These are phyloP conservation scores for Bombus confusus DNA, from an alignment of 1,140 invertebrate genomes.

Conservation along the genomic window DNA sequence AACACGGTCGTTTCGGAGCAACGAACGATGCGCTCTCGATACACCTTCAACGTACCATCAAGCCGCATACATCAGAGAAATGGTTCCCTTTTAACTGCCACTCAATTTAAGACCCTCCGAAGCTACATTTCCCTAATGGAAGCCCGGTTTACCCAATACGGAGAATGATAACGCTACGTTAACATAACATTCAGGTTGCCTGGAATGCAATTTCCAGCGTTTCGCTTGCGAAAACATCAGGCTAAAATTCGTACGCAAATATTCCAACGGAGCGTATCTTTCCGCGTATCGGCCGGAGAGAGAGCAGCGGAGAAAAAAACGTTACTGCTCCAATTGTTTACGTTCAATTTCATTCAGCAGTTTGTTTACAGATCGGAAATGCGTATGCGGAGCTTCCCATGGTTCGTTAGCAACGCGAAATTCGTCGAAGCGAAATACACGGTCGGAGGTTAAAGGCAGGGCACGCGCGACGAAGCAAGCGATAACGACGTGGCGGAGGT, in stretches of 20 bases:
- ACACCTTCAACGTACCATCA: constrained; percentile 16
- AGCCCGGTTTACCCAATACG: constrained; percentile 16
- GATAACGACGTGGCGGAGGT: constrained; percentile 25
- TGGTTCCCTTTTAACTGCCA: constrained; percentile 40
- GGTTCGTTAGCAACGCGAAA: background rate
- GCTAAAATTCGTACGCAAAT: background rate
- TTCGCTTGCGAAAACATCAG: background rate
- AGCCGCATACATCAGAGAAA: background rate
- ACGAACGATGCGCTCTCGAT: background rate
- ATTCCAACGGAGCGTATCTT: background rate
- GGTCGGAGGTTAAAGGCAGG: background rate
- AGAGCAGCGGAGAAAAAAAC: background rate
- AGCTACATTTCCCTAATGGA: constrained; percentile 35
- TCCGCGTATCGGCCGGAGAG: background rate
- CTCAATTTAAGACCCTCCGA: constrained; percentile 32
- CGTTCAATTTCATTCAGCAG: background rate
- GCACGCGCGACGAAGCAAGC: background rate
- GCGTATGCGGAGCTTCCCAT: background rate
- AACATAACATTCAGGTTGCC: background rate
- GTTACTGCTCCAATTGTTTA: background rate
- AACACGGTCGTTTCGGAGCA: background rate
- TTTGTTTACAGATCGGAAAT: background rate
- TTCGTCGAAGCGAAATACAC: background rate
- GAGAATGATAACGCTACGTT: background rate
- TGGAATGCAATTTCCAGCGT: background rate